A percentile compares a stretch with the other conserved stretches of the same genome.
Evolutionary conservation across 1,140 invertebrate genomes (phyloP).

Genomic region (Apis florea): DNA sequence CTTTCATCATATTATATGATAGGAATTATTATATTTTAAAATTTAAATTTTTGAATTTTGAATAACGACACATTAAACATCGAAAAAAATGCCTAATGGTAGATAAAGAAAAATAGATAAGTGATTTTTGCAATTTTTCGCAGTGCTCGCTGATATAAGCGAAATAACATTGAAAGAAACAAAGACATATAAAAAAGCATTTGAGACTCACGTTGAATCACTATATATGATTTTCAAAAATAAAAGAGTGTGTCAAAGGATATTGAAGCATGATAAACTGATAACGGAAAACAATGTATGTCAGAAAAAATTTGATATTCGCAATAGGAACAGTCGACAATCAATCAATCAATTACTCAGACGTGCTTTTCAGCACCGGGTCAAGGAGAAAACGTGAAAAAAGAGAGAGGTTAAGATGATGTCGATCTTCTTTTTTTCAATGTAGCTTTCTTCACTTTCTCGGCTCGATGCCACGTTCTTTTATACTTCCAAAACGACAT

Average conservation of each 20-base stretch:
- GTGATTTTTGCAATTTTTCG: not conserved
- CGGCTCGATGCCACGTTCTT: slow-evolving; percentile 31
- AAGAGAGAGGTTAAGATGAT: slow-evolving; percentile 21
- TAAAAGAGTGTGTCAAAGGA: not conserved
- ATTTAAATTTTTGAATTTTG: too few species aligned
- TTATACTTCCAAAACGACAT: slow-evolving; percentile 37
- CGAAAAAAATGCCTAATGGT: too few species aligned
- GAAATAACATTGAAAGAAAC: not conserved
- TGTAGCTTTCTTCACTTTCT: slow-evolving; percentile 38
- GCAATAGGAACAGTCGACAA: slow-evolving; percentile 41
- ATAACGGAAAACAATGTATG: slow-evolving; percentile 16
- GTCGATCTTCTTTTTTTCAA: slow-evolving; percentile 27
- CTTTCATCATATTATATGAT: too few species aligned
- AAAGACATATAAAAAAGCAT: not conserved
- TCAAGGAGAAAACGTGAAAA: slow-evolving; percentile 4
- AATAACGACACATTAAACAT: too few species aligned
- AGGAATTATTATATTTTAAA: too few species aligned
- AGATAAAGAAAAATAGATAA: not conserved
- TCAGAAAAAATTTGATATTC: slow-evolving; percentile 38
- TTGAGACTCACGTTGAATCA: not conserved
- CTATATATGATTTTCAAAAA: not conserved
- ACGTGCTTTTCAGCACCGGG: slow-evolving; percentile 34
- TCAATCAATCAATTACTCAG: slow-evolving; percentile 52
- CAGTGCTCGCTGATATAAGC: not conserved
- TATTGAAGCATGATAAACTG: too few species aligned